Evolutionary conservation across 2,113 vertebrate genomes (phyloP), one percentile per base, ranked within the genome.

Genomic region (rat (Rattus norvegicus)): DNA sequence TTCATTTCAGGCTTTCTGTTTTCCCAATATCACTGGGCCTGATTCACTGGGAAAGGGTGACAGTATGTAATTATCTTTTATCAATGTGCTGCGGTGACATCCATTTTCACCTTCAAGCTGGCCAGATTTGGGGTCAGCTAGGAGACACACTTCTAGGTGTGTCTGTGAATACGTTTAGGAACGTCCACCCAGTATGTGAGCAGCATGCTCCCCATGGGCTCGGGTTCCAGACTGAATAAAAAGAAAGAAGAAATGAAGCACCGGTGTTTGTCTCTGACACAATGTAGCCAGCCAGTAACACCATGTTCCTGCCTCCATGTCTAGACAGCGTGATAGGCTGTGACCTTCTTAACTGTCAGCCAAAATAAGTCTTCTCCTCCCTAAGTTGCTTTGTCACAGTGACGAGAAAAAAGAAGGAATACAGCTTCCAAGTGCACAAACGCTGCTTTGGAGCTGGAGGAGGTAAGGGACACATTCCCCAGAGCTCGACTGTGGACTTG

Each of bases 41-140:
- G 80, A 61, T 61, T 4, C 22, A 0, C 0, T 47, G 33, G 59
- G n/a, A 30, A 30, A n/a, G 22, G 20, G 7, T 4, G 1, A 47
- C 47, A 33, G 81, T 16, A 24, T 22, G 56, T 13, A 16, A 16
- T n/a, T 39, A n/a, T 59, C 33, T 83, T 59, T n/a, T 83, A 63
- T 24, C 24, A 2, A 10, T 30, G 59, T 28, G 59, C 59, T 59
- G 22, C n/a, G 16, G 2, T 16, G 80, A 28, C 14, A 2, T 83
- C n/a, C n/a, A 4, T 43, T 52, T 39, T 61, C 56, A 61, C 59
- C 36, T 24, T 61, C 56, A 28, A 28, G 7, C 17, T 39, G 56
- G 2, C 24, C 16, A 22, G 56, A 43, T 17, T 43, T 61, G 80
- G 80, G 17, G 56, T 61, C 59, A 84, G n/a, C n/a, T 26, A 61